Percentiles rank a stretch among this genome's conserved stretches.
Evolutionary conservation across 2,888 invertebrate species (phyloP).

Genomic region (Ganaspis brasiliensis): DNA sequence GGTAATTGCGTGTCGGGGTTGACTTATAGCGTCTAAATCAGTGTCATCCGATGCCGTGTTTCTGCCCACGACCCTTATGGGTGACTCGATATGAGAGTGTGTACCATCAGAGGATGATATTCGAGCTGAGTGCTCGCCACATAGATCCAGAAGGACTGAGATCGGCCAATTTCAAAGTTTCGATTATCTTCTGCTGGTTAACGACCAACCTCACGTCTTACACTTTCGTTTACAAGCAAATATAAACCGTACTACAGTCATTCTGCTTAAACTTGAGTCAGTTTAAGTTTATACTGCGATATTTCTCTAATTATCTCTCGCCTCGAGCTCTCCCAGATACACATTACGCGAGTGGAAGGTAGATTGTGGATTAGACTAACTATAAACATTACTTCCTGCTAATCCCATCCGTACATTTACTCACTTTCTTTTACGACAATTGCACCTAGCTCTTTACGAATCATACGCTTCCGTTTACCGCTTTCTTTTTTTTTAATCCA

Average conservation of each 20-base stretch:
- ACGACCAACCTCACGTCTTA: conserved; percentile 51
- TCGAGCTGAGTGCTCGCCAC: conserved; percentile 40
- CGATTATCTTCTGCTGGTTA: conserved; percentile 67
- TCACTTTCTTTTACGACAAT: conserved; percentile 39
- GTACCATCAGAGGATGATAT: conserved; percentile 49
- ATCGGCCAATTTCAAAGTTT: conserved; percentile 71
- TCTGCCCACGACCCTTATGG: conserved; percentile 52
- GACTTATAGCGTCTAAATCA: conserved; percentile 79
- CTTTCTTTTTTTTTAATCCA: background rate
- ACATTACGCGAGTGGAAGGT: conserved; percentile 18
- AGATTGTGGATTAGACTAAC: conserved; percentile 59
- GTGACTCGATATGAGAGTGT: conserved; percentile 19
- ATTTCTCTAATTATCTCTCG: conserved; percentile 79
- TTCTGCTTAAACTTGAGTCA: conserved; percentile 60
- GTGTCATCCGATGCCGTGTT: conserved; percentile 68
- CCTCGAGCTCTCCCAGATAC: conserved; percentile 47
- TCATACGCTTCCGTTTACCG: background rate
- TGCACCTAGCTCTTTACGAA: conserved; percentile 44
- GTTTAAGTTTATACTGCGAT: conserved; percentile 77
- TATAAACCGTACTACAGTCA: conserved; percentile 1
- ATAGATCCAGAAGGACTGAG: conserved; percentile 42
- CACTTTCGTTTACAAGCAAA: conserved; percentile 50
- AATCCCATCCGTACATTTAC: conserved; percentile 51
- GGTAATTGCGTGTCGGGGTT: conserved; percentile 77
- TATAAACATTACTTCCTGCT: conserved; percentile 70